Percentiles rank a stretch among this genome's conserved stretches.
phyloP scores from a whole-genome alignment of 2,888 invertebrate genomes.

The Rhimphoctona megacephalus region DNA sequence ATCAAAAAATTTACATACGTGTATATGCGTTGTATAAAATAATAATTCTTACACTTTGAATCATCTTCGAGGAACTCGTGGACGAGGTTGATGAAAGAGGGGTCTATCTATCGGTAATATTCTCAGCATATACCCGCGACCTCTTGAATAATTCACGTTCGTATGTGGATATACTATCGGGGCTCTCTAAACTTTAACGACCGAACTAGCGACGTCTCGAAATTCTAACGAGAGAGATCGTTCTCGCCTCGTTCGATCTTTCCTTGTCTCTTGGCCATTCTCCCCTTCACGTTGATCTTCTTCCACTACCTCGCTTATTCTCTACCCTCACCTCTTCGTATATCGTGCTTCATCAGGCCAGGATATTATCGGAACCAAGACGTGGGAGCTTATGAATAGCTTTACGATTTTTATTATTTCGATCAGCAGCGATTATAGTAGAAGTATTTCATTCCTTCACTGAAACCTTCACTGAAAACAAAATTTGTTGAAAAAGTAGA shows the following conservation, averaged over 20 bases:
- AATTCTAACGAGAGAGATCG: conserved; percentile 42
- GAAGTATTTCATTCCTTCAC: no score
- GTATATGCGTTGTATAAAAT: not conserved
- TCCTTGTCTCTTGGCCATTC: not conserved
- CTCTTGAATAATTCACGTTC: conserved; percentile 61
- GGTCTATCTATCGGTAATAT: conserved; percentile 19
- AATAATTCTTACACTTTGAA: conserved; percentile 1
- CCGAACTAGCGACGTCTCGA: conserved; percentile 25
- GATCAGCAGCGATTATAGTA: not conserved
- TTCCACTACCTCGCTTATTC: not conserved
- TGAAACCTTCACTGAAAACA: no score
- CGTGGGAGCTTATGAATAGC: not conserved
- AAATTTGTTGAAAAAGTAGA: no score
- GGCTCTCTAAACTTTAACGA: conserved; percentile 42
- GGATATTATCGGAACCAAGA: conserved; percentile 26
- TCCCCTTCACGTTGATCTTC: conserved; percentile 1
- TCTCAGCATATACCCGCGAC: conserved; percentile 25
- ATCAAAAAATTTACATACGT: not conserved
- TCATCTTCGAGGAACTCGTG: conserved; percentile 5
- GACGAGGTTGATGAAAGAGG: not conserved
- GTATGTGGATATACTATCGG: conserved; percentile 27
- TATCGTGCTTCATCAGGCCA: not conserved
- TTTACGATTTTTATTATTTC: conserved; percentile 10
- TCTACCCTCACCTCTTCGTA: not conserved
- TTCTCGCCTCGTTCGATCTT: conserved; percentile 5